Evolutionary conservation across 92 coral and sea anemone species (phyloP), one percentile per base, ranked within the genome.

Genomic region (Palythoa caribaeorum): DNA sequence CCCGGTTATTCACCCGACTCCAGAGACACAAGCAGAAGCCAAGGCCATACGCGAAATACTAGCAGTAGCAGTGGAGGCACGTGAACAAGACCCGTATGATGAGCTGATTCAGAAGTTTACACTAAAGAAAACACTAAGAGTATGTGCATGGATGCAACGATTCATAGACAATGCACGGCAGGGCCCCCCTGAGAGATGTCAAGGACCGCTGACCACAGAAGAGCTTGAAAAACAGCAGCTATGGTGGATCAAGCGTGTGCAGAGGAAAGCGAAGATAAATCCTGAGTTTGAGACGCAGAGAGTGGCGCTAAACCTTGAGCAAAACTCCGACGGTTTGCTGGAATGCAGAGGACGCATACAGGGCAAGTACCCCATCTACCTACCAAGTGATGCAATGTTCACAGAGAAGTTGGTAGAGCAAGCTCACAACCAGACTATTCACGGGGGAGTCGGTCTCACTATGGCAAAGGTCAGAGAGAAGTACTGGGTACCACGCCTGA

Each of bases 281-380:
- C 44, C 72, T 6, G 5, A 77, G 44, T 78, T 37, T 55, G 63
- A 87, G 69, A 36, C 70, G 17, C 48, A 39, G 36, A 79, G 68
- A 5, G 62, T 48, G 38, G 47, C 20, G 66, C 78, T 87, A 10
- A 71, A 88, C 55, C 68, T 88, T 19, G 73, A 88, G 51, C 62
- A 57, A 68, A 72, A 88, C n/a, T 14, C 19, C 6, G 55, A 81
- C n/a, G 73, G 74, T 1, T 12, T 88, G 3, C 73, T 88, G 40
- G 83, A 54, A 21, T 88, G 88, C 73, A 14, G 55, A 51, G 91
- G 91, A 14, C 69, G 88, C 38, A 69, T 88, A 14, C 79, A 80
- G 72, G 91, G 91, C 20, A 37, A 73, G 86, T 88, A 88, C 72
- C 88, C 91, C 59, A 72, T 88, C 51, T 88, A 88, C 83, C 88